Conservation (phyloP, 2,888 invertebrate genomes). For the Capitulum mitella region DNA sequence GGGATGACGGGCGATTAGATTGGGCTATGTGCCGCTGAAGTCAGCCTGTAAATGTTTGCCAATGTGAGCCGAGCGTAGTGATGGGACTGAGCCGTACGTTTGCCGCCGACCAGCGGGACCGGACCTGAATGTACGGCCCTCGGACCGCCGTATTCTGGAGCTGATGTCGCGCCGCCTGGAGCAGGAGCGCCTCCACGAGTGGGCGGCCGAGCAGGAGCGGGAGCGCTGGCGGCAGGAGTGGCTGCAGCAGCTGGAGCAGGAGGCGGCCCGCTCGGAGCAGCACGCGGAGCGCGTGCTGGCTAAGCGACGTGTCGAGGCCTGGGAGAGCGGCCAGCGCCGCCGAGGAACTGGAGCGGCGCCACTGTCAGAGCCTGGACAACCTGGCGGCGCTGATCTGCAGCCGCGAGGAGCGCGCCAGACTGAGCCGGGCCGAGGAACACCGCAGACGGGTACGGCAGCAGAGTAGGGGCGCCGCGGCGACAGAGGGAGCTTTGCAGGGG, state of each 20-base stretch:
- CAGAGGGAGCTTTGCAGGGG: too few species aligned
- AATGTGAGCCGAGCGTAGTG: too few species aligned
- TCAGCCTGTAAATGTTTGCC: too few species aligned
- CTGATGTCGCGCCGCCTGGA: not conserved
- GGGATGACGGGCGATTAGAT: too few species aligned
- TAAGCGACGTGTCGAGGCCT: not conserved
- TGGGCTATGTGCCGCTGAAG: too few species aligned
- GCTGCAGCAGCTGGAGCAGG: not conserved
- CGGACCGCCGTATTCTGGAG: conserved; percentile 3
- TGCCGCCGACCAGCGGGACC: too few species aligned
- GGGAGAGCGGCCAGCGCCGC: not conserved
- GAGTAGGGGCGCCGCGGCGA: too few species aligned
- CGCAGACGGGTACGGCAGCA: too few species aligned
- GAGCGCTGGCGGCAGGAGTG: conserved; percentile 5
- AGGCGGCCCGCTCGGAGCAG: not conserved
- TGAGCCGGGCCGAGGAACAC: too few species aligned
- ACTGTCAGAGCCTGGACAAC: not conserved
- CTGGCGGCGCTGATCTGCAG: not conserved
- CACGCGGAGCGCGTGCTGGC: not conserved
- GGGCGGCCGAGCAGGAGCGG: not conserved
- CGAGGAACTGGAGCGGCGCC: not conserved
- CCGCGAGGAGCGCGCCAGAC: not conserved
- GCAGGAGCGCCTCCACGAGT: not conserved
- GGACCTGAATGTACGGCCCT: not conserved
- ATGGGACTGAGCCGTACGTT: too few species aligned